Percentiles rank a stretch among this genome's conserved stretches.
Conservation (phyloP, 2,797 vertebrate species). For the Strix occidentalis region DNA sequence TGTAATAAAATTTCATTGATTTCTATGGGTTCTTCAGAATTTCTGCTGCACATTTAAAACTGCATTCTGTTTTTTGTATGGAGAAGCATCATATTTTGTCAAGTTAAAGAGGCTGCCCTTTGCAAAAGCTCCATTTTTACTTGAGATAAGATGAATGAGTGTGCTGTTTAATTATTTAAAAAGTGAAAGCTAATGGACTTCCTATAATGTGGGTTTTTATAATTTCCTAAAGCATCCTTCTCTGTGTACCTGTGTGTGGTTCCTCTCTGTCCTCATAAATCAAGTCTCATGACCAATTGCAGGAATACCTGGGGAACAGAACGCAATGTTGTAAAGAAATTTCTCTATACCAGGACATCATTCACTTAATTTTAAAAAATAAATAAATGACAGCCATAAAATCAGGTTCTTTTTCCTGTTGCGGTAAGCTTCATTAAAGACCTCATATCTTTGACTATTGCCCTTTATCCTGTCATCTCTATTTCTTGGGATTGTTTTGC, state of each 20-base stretch:
- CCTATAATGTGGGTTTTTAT: neutral
- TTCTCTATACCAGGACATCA: neutral
- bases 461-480: neutral
- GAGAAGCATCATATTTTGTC: neutral
- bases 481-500: conserved; percentile 51
- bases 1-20: neutral
- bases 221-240: conserved; percentile 19
- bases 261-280: neutral
- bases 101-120: neutral
- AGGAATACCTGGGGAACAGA: neutral
- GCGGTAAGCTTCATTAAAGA: neutral
- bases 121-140: neutral
- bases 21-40: neutral
- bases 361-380: neutral
- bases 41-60: neutral
- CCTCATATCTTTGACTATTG: neutral
- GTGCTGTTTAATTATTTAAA: neutral
- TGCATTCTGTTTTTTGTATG: neutral
- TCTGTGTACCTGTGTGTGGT: neutral
- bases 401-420: neutral
- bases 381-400: neutral
- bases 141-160: neutral
- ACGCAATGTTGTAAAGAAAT: neutral
- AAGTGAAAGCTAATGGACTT: conserved; percentile 44
- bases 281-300: neutral